Evolutionary conservation across 2,888 invertebrate genomes (phyloP).

Genomic region (Blera fallax): DNA sequence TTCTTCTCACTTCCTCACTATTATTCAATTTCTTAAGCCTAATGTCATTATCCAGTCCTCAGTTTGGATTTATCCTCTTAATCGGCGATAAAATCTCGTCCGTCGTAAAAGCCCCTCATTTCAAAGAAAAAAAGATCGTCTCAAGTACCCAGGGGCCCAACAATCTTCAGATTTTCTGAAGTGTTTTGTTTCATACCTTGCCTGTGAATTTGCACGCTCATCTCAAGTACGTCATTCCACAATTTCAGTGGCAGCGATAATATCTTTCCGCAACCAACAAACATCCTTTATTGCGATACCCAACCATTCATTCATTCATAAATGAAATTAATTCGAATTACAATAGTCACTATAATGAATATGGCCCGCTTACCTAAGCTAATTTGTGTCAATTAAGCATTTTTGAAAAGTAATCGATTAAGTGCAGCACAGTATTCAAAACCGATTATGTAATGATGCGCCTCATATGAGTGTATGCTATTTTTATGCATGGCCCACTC

Average conservation of each 20-base stretch:
- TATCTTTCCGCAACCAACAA: conserved; percentile 4
- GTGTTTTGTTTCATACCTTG: conserved; percentile 82
- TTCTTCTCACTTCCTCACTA: conserved; percentile 39
- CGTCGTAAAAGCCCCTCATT: neutral
- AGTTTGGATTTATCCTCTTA: conserved; percentile 34
- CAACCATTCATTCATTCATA: conserved; percentile 11
- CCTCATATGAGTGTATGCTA: neutral
- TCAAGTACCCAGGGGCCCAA: conserved; percentile 37
- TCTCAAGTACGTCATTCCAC: conserved; percentile 34
- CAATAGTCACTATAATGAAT: conserved; percentile 57
- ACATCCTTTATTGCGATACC: conserved; percentile 12
- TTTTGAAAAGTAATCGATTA: conserved; percentile 64
- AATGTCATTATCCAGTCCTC: conserved; percentile 60
- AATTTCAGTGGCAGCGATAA: conserved; percentile 6
- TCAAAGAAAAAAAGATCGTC: conserved; percentile 33
- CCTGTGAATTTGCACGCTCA: conserved; percentile 81
- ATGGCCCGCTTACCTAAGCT: conserved; percentile 56
- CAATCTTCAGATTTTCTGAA: conserved; percentile 73
- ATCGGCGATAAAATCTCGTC: conserved; percentile 57
- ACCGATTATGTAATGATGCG: conserved; percentile 32
- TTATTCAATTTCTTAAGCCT: conserved; percentile 54
- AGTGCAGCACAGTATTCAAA: conserved; percentile 25
- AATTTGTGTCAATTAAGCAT: conserved; percentile 67
- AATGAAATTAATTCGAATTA: conserved; percentile 57
- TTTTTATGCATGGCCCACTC: conserved; percentile 37